These are phyloP conservation scores for Scaptodrosophila lebanonensis DNA, from an alignment of 1,140 invertebrate species.

Conservation along the genomic window DNA sequence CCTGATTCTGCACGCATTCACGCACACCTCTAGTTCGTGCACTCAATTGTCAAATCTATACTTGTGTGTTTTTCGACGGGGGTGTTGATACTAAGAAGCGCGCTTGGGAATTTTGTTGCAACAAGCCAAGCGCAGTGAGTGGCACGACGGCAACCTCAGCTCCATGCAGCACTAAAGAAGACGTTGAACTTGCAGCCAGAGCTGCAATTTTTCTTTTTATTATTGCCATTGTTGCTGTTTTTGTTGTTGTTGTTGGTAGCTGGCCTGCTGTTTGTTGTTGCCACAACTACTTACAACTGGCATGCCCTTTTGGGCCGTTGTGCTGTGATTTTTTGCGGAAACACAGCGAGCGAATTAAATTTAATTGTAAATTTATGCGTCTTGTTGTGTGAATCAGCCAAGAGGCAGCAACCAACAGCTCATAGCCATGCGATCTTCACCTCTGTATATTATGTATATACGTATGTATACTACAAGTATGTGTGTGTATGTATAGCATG, in stretches of 20 bases:
- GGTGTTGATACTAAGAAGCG: conserved; percentile 63
- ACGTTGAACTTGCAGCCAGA: conserved; percentile 66
- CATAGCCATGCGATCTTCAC: conserved; percentile 56
- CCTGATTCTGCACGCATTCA: too few relatives aligned
- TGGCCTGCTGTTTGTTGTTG: conserved; percentile 19
- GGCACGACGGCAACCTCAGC: too few relatives aligned
- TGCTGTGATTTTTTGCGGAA: conserved; percentile 52
- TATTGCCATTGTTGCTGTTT: conserved; percentile 28
- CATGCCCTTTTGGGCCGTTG: conserved; percentile 41
- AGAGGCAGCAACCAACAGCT: conserved; percentile 5
- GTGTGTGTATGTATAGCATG: too few relatives aligned
- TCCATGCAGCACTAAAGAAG: conserved; percentile 52
- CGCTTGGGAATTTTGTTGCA: conserved; percentile 62
- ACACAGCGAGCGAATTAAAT: conserved; percentile 69
- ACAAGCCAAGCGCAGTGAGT: conserved; percentile 56
- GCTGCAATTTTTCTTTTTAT: conserved; percentile 10
- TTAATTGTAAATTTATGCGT: conserved; percentile 75
- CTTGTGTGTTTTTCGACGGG: conserved; percentile 13
- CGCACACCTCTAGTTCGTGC: too few relatives aligned
- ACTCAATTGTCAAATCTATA: not conserved
- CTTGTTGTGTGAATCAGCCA: conserved; percentile 35
- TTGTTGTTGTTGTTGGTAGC: conserved; percentile 3
- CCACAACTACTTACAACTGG: conserved; percentile 10
- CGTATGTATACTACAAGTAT: too few relatives aligned
- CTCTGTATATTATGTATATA: conserved; percentile 37